phyloP scores from a whole-genome alignment of 2,888 invertebrate genomes.

The Oasisia sp. region DNA sequence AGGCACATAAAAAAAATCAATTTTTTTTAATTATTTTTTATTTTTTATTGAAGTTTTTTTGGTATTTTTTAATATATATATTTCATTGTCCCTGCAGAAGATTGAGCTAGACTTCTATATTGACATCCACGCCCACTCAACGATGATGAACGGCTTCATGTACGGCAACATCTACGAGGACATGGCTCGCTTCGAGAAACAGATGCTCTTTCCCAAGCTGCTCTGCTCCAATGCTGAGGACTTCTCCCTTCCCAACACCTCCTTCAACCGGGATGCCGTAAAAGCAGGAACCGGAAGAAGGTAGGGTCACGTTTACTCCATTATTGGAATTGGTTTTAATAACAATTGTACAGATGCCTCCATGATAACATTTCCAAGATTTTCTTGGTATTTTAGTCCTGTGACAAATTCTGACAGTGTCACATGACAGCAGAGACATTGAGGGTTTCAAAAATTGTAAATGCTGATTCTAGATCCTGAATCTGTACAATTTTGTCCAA shows the following conservation, averaged over 20 bases:
- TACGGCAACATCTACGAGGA: slow-evolving; percentile 81
- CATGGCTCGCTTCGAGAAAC: slow-evolving; percentile 79
- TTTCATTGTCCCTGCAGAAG: slow-evolving; percentile 66
- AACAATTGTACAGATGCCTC: too few species aligned
- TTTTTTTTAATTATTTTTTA: too few species aligned
- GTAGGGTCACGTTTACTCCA: slow-evolving; percentile 63
- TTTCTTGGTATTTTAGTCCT: too few species aligned
- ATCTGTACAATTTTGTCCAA: too few species aligned
- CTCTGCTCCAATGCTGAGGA: slow-evolving; percentile 88
- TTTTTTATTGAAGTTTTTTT: too few species aligned
- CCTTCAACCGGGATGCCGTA: slow-evolving; percentile 90
- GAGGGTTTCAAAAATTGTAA: too few species aligned
- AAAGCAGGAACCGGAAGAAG: slow-evolving; percentile 90
- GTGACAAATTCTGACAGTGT: too few species aligned
- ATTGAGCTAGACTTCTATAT: slow-evolving; percentile 90
- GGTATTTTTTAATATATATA: slow-evolving; percentile 18
- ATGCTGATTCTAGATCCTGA: too few species aligned
- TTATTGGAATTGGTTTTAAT: too few species aligned
- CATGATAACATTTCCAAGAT: too few species aligned
- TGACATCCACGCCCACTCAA: slow-evolving; percentile 94
- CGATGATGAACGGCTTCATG: slow-evolving; percentile 91
- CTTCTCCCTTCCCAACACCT: slow-evolving; percentile 84
- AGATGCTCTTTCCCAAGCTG: slow-evolving; percentile 93
- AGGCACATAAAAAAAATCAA: too few species aligned
- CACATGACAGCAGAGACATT: too few species aligned